Conservation (phyloP, 2,797 vertebrate species). For the Spinibarbus caldwelli region DNA sequence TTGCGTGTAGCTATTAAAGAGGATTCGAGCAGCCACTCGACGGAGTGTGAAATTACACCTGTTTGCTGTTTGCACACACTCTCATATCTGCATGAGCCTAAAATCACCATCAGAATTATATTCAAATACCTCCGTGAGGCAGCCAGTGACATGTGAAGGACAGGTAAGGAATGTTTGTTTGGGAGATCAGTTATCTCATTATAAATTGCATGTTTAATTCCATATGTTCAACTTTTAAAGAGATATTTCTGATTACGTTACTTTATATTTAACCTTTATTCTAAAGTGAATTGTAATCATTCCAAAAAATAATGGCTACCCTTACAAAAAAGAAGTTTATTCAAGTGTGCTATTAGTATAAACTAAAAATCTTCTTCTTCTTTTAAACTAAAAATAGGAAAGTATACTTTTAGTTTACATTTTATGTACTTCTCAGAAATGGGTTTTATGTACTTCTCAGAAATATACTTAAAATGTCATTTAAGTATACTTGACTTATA, state of each 20-base stretch:
- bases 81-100: conserved; percentile 48
- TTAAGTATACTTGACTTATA: too few relatives aligned
- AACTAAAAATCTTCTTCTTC: too few relatives aligned
- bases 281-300: background rate
- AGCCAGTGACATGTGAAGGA: conserved; percentile 52
- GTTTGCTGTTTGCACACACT: conserved; percentile 60
- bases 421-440: too few relatives aligned
- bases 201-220: conserved; percentile 2
- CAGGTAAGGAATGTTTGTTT: conserved; percentile 10
- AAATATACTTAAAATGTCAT: too few relatives aligned
- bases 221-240: background rate
- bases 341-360: too few relatives aligned
- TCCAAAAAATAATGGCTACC: too few relatives aligned
- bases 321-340: too few relatives aligned
- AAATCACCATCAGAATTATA: conserved; percentile 63
- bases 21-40: conserved; percentile 58
- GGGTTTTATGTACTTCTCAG: too few relatives aligned
- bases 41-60: conserved; percentile 80
- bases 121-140: conserved; percentile 57
- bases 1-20: conserved; percentile 56
- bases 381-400: too few relatives aligned
- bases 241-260: background rate
- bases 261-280: background rate
- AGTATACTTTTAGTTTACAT: too few relatives aligned
- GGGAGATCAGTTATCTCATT: conserved; percentile 7